Conservation (phyloP, 2,888 invertebrate genomes). For the Muschampia plurimacula region DNA sequence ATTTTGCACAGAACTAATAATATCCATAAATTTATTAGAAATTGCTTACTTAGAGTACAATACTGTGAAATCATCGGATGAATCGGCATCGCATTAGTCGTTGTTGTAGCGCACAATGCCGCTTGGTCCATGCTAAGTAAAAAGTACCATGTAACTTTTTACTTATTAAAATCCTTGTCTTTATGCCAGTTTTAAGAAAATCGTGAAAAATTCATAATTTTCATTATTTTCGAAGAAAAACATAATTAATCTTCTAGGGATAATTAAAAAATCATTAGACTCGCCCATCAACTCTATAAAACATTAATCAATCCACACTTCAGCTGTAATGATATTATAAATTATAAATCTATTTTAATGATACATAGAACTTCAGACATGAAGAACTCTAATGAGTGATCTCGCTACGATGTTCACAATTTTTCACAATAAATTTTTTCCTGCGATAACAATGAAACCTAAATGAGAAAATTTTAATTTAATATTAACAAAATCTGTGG, state of each 20-base stretch:
- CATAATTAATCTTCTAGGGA: background rate
- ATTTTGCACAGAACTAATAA: background rate
- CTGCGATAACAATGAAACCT: background rate
- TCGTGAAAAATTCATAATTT: background rate
- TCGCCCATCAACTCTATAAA: constrained; percentile 18
- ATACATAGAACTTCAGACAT: background rate
- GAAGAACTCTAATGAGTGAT: background rate
- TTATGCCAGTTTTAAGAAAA: background rate
- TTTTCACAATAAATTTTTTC: background rate
- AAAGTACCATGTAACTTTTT: no score
- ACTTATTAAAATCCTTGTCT: background rate
- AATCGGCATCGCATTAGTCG: constrained; percentile 78
- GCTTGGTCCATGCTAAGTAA: no score
- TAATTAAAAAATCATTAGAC: constrained; percentile 11
- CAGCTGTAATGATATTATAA: background rate
- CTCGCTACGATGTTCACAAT: background rate
- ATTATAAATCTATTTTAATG: constrained; percentile 13
- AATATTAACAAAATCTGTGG: constrained; percentile 6
- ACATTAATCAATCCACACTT: constrained; percentile 18
- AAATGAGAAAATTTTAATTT: background rate
- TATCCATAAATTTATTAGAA: background rate
- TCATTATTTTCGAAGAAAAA: background rate
- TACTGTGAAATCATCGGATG: constrained; percentile 74
- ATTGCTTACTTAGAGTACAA: constrained; percentile 55
- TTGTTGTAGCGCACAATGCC: constrained; percentile 65